These are phyloP conservation scores for Cheirogaleus major DNA, from an alignment of 2,797 vertebrate species.

Conservation along the genomic window DNA sequence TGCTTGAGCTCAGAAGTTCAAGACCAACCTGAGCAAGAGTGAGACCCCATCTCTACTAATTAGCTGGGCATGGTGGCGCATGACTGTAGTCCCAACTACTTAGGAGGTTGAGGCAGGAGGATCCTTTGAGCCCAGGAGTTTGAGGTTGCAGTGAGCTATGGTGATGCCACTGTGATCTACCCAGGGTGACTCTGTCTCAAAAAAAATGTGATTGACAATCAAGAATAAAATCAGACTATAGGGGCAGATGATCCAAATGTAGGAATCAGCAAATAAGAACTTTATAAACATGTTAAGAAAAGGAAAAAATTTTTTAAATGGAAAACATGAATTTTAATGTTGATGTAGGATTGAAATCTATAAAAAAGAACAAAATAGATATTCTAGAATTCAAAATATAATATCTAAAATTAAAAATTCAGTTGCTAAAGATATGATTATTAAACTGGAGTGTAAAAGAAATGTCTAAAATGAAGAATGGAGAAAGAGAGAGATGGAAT, in stretches of 20 bases:
- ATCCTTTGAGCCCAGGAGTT: too few species aligned
- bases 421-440: background rate
- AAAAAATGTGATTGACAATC: background rate
- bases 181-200: too few species aligned
- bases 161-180: too few species aligned
- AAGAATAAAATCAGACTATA: background rate
- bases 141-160: too few species aligned
- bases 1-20: too few species aligned
- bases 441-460: background rate
- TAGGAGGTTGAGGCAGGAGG: too few species aligned
- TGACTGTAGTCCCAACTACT: too few species aligned
- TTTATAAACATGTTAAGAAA: background rate
- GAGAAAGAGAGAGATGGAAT: background rate
- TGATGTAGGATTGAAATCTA: background rate
- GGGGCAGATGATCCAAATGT: background rate
- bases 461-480: background rate
- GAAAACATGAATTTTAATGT: background rate
- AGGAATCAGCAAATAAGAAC: background rate
- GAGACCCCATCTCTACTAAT: too few species aligned
- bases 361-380: background rate
- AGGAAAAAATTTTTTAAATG: background rate
- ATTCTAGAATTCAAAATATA: background rate
- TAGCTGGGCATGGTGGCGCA: too few species aligned
- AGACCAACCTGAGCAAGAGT: too few species aligned
- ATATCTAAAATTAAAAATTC: background rate